phyloP scores from a whole-genome alignment of 35 echinoderm and acorn worm species.

The Ophiothrix spiculata region DNA sequence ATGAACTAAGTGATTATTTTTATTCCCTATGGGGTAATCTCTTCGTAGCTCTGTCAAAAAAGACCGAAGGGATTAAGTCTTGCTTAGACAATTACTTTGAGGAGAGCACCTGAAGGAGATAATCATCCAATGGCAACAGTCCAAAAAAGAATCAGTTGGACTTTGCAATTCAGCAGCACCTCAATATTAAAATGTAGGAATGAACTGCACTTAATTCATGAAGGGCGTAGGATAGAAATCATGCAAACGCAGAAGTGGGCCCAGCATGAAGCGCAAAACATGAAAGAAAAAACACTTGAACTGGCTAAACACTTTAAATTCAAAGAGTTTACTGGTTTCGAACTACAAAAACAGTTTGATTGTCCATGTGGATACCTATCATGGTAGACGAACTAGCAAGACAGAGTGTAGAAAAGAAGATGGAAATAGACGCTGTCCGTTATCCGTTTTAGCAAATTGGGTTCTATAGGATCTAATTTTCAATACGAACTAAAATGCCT shows the following conservation, averaged over 20 bases:
- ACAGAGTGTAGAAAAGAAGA: neutral
- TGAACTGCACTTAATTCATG: neutral
- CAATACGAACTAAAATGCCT: neutral
- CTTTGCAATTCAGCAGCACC: conserved; percentile 25
- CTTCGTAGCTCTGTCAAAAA: neutral
- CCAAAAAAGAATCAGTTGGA: neutral
- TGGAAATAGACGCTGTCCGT: neutral
- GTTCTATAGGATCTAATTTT: neutral
- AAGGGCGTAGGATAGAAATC: conserved; percentile 12
- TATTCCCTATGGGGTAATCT: neutral
- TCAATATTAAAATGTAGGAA: neutral
- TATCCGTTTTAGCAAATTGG: neutral
- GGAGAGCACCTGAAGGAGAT: conserved; percentile 12
- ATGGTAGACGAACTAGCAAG: neutral
- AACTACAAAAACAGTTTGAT: conserved; percentile 13
- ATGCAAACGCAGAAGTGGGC: conserved; percentile 13
- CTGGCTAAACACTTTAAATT: neutral
- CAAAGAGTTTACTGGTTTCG: neutral
- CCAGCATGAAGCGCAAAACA: conserved; percentile 3
- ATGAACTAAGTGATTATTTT: neutral
- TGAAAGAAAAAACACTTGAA: neutral
- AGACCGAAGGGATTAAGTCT: neutral
- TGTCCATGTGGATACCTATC: neutral
- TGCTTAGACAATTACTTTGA: neutral
- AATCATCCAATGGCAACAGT: conserved; percentile 14